A percentile compares a stretch with the other conserved stretches of the same genome.
Evolutionary conservation across 2,888 invertebrate genomes (phyloP).

Genomic region (Netelia fuscicornis): DNA sequence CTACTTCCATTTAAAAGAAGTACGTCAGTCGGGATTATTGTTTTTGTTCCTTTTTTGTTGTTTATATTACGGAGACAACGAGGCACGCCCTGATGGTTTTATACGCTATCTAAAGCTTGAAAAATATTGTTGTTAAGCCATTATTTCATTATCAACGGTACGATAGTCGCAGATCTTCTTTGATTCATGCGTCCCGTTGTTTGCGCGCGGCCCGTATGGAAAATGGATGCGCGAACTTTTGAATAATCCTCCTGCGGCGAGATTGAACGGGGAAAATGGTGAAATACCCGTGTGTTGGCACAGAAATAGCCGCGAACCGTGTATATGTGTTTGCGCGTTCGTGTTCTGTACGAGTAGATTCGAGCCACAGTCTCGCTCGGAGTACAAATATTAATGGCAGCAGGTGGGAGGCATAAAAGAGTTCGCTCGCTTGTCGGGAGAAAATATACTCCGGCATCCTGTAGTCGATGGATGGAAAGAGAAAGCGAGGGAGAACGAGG

Average conservation of each 20-base stretch:
- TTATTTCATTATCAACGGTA: constrained; percentile 25
- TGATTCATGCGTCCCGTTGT: constrained; percentile 28
- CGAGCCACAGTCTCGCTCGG: constrained; percentile 20
- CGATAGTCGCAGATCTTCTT: constrained; percentile 12
- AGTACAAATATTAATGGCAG: constrained; percentile 66
- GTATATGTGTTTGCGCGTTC: background rate
- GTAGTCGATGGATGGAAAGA: constrained; percentile 48
- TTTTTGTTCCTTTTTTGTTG: background rate
- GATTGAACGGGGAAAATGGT: constrained; percentile 59
- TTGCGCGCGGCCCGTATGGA: background rate
- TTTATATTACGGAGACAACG: background rate
- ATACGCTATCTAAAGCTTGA: background rate
- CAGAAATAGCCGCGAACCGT: constrained; percentile 13
- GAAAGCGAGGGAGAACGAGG: constrained; percentile 4
- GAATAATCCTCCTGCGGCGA: constrained; percentile 57
- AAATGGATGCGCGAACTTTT: constrained; percentile 64
- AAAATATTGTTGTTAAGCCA: constrained; percentile 15
- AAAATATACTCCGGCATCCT: constrained; percentile 41
- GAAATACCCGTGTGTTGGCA: constrained; percentile 37
- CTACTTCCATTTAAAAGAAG: no score
- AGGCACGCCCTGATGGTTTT: background rate
- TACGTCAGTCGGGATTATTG: no score
- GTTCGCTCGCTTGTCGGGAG: constrained; percentile 45
- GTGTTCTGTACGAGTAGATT: constrained; percentile 5
- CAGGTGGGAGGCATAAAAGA: constrained; percentile 64